Percentiles rank a stretch among this genome's conserved stretches.
phyloP scores from a whole-genome alignment of 2,113 vertebrate species.

The Entosphenus tridentatus region DNA sequence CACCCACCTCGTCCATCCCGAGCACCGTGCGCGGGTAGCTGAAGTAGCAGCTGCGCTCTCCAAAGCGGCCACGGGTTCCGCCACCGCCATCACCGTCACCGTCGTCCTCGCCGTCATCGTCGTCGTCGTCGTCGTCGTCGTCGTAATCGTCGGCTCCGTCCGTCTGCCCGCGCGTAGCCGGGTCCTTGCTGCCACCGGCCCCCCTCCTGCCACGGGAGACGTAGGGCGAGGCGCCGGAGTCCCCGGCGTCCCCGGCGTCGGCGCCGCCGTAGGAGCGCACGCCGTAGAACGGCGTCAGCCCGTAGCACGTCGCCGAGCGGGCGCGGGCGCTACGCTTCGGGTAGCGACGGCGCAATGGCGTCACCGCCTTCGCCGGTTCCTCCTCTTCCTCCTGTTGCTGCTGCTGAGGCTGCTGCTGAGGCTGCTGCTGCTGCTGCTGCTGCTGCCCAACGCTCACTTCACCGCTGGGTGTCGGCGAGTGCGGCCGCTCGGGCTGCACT shows the following conservation, averaged over 20 bases:
- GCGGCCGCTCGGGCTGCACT: constrained; percentile 3
- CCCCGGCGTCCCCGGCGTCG: constrained; percentile 64
- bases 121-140: no score
- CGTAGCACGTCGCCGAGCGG: constrained; percentile 90
- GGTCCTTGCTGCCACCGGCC: no score
- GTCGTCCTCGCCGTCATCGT: no score
- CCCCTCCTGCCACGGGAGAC: no score
- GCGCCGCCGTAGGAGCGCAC: constrained; percentile 85
- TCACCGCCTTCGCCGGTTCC: constrained; percentile 35
- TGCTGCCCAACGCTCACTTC: constrained; percentile 5
- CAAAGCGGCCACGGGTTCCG: no score
- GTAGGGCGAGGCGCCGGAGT: constrained; percentile 15
- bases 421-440: constrained; percentile 5
- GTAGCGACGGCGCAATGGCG: constrained; percentile 70
- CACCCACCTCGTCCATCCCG: no score
- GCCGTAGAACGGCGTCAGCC: constrained; percentile 76
- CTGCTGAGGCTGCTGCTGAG: constrained; percentile 3
- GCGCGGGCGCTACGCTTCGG: constrained; percentile 80
- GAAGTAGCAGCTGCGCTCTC: no score
- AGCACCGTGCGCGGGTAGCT: no score
- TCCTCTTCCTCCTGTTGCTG: constrained; percentile 7
- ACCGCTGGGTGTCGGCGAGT: background rate
- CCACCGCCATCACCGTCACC: no score
- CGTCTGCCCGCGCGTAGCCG: constrained; percentile 52
- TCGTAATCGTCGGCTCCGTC: constrained; percentile 59